Conservation (phyloP, 2,888 invertebrate genomes). For the Xanthia icteritia region DNA sequence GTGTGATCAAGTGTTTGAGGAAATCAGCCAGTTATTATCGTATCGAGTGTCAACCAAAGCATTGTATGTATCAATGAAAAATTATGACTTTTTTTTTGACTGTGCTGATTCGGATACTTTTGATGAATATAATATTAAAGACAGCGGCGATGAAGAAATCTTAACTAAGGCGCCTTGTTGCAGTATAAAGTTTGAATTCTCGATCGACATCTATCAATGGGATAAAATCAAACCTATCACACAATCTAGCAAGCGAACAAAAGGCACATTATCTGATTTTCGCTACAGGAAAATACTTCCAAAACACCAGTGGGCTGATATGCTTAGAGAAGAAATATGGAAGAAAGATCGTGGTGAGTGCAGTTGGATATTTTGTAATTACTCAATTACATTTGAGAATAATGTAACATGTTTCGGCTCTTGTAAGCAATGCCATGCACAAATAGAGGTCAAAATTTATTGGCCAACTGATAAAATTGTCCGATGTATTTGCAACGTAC, state of each 20-base stretch:
- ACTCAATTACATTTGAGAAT: conserved; percentile 32
- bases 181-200: conserved; percentile 8
- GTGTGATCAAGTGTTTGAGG: conserved; percentile 8
- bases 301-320: conserved; percentile 39
- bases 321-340: conserved; percentile 37
- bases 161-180: conserved; percentile 5
- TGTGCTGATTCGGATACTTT: no score
- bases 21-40: conserved; percentile 2
- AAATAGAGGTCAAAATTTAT: conserved; percentile 22
- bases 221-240: background rate
- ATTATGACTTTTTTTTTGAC: no score
- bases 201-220: conserved; percentile 1
- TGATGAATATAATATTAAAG: conserved; percentile 12
- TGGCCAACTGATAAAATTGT: background rate
- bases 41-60: background rate
- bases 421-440: conserved; percentile 29
- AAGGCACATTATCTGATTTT: background rate
- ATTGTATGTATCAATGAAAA: no score
- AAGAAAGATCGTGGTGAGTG: conserved; percentile 24
- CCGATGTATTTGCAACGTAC: background rate
- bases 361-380: conserved; percentile 33
- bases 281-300: conserved; percentile 14
- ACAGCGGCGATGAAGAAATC: conserved; percentile 4
- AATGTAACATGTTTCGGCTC: conserved; percentile 13
- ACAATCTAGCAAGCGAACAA: no score